These are phyloP conservation scores for Willowsia nigromaculata DNA, from an alignment of 2,888 invertebrate genomes.

Conservation along the genomic window DNA sequence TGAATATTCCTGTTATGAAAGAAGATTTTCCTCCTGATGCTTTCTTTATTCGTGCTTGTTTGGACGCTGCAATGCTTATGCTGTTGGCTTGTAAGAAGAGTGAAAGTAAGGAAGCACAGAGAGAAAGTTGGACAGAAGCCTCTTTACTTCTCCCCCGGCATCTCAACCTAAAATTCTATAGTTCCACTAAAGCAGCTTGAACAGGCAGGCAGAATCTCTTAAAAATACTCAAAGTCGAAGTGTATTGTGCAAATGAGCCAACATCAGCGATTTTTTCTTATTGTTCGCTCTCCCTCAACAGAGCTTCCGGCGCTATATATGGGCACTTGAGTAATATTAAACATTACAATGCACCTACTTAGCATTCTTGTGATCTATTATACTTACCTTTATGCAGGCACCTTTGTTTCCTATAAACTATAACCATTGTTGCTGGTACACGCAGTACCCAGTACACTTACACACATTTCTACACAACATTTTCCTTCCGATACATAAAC, in stretches of 20 bases:
- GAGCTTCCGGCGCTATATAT: slow-evolving; percentile 41
- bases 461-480: background rate
- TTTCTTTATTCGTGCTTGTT: slow-evolving; percentile 27
- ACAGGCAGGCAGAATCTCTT: slow-evolving; percentile 45
- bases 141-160: slow-evolving; percentile 34
- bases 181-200: slow-evolving; percentile 39
- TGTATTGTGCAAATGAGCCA: slow-evolving; percentile 62
- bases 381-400: background rate
- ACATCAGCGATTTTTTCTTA: slow-evolving; percentile 63
- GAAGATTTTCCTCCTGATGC: background rate
- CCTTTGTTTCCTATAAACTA: slow-evolving; percentile 31
- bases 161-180: slow-evolving; percentile 15
- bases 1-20: too few species aligned
- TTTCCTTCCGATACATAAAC: slow-evolving; percentile 26
- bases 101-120: background rate
- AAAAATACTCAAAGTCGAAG: slow-evolving; percentile 55
- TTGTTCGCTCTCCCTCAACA: background rate
- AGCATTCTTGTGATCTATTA: slow-evolving; percentile 23
- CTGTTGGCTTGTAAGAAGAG: background rate
- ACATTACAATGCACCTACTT: background rate
- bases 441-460: too few species aligned
- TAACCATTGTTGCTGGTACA: too few species aligned
- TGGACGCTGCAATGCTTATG: background rate
- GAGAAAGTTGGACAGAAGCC: slow-evolving; percentile 17
- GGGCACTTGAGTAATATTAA: slow-evolving; percentile 26